Conservation (phyloP, 2,888 invertebrate genomes). For the Villa cingulata region DNA sequence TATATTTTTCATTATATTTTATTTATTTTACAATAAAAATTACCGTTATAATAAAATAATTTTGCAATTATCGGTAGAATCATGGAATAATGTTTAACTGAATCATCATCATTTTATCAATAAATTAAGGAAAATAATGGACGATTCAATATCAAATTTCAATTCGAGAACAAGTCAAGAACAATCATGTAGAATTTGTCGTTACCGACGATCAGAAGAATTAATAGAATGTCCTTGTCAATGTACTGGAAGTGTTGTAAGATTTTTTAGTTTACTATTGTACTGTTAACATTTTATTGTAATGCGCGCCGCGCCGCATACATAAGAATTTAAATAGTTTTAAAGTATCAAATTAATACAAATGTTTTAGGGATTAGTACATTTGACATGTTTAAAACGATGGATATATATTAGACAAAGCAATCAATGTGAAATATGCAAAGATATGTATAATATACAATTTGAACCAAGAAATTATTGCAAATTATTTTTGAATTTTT, state of each 20-base stretch:
- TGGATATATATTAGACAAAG: slow-evolving; percentile 29
- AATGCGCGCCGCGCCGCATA: no score
- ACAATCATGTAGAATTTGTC: slow-evolving; percentile 31
- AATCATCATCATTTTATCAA: no score
- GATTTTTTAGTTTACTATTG: slow-evolving; percentile 4
- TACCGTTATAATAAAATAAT: no score
- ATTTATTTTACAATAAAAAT: no score
- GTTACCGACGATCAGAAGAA: slow-evolving; percentile 25
- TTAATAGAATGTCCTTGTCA: slow-evolving; percentile 28
- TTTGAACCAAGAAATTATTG: slow-evolving; percentile 21
- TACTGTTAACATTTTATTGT: no score
- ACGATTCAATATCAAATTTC: no score
- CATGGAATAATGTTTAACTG: no score
- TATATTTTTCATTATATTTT: no score
- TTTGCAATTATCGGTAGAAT: no score
- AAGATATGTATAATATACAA: slow-evolving; percentile 20
- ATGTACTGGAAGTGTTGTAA: slow-evolving; percentile 32
- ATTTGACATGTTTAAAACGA: slow-evolving; percentile 27
- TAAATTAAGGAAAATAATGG: no score
- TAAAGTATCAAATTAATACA: no score
- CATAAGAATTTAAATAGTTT: no score
- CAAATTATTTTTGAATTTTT: slow-evolving; percentile 25
- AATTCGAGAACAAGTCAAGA: slow-evolving; percentile 9
- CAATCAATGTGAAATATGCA: slow-evolving; percentile 29
- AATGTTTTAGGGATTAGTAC: slow-evolving; percentile 28